These are phyloP conservation scores for Myocastor coypus DNA, from an alignment of 2,113 vertebrate species.

Conservation along the genomic window DNA sequence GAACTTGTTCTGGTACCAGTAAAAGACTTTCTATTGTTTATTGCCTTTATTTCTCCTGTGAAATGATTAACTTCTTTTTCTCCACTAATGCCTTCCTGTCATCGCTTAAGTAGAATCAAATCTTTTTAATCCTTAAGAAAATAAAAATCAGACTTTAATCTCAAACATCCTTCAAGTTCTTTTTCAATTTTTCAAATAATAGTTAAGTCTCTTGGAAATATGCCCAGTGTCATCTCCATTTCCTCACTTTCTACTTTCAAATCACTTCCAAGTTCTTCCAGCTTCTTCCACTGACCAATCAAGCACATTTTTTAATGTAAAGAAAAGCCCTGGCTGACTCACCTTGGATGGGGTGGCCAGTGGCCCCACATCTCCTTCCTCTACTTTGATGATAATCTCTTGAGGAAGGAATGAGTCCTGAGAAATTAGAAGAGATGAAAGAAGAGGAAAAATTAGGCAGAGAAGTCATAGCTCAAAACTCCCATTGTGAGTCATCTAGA, in stretches of 20 bases:
- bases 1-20: not conserved
- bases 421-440: not conserved
- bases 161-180: not conserved
- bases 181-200: not conserved
- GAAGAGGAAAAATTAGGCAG: conserved; percentile 31
- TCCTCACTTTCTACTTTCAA: not conserved
- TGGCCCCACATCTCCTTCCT: conserved; percentile 56
- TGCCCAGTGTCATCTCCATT: not conserved
- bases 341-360: conserved; percentile 41
- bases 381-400: conserved; percentile 59
- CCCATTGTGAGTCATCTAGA: not conserved
- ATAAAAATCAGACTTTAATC: not conserved
- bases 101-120: not conserved
- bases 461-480: not conserved
- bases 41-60: not conserved
- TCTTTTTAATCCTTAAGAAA: not conserved
- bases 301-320: not conserved
- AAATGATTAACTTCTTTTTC: not conserved
- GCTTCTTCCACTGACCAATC: not conserved
- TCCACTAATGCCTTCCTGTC: not conserved
- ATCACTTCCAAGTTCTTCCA: not conserved
- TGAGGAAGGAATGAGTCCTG: conserved; percentile 64
- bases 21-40: not conserved
- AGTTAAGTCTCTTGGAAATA: not conserved
- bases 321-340: not conserved